Conservation (phyloP, 2,113 vertebrate species). For the Cynopterus brachyotis region DNA sequence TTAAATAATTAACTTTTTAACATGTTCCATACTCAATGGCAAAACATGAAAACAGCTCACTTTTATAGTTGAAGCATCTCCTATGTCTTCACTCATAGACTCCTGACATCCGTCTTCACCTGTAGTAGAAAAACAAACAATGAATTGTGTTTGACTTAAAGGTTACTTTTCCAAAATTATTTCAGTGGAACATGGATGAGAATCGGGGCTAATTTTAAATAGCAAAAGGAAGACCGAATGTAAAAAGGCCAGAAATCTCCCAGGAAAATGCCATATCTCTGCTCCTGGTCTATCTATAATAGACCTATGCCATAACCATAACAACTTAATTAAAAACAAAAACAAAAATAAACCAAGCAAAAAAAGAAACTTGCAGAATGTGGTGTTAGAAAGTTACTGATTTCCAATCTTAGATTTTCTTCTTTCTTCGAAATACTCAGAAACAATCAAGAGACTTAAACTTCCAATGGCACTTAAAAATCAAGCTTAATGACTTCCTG, state of each 20-base stretch:
- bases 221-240: background rate
- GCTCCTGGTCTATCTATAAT: background rate
- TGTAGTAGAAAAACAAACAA: conserved; percentile 45
- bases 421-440: background rate
- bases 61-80: background rate
- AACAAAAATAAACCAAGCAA: background rate
- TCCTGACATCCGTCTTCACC: background rate
- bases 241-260: background rate
- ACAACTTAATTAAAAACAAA: background rate
- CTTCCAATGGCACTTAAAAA: background rate
- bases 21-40: background rate
- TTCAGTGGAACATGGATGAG: background rate
- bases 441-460: background rate
- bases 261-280: background rate
- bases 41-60: conserved; percentile 11
- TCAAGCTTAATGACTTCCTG: background rate
- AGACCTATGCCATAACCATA: background rate
- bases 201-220: background rate
- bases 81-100: background rate
- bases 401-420: background rate
- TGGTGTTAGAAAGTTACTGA: background rate
- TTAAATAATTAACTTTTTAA: background rate
- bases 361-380: background rate
- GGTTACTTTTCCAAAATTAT: background rate
- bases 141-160: background rate